Evolutionary conservation across 1,140 invertebrate species (phyloP), one percentile per base, ranked within the genome.

Genomic region (Brachionus rubens): DNA sequence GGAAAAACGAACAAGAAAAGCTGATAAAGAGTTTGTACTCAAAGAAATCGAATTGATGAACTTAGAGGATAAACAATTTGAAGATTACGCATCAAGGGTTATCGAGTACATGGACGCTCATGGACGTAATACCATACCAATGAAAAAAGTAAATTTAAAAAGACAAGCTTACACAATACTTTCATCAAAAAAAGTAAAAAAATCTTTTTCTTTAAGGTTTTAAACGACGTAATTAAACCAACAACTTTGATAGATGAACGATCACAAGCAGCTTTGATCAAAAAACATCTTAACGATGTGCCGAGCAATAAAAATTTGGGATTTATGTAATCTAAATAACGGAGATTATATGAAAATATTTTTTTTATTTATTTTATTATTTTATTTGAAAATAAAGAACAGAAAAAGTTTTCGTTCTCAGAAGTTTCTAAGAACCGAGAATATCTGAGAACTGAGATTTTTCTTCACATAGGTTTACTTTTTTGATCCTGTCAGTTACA

Each of bases 71-170:
- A 33, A 56, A 46, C 62, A 77, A 33, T 75, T 77, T 54, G 40
- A 70, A 26, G 46, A 68, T 14, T 85, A 85, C 76, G 84, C 83
- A 21, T 78, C 30, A 12, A 80, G 81, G 54, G 83, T 85, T 16
- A 85, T 85, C 41, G 79, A 83, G 1, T 82, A 84, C 77, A 81
- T 82, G 70, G 82, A 82, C 43, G 78, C 82, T 56, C 80, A 81
- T 30, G 84, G 83, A 5, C 79, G 83, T 30, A 84, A 85, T 68
- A 80, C 81, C 6, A 81, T 81, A 68, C 82, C 84, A 1, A 80
- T 85, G 24, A 77, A 79, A 46, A 81, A 81, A 62, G 84, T 83
- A 12, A 82, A 30, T 1, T 26, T 59, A 19, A 4, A 50, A 50
- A 3, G n/a, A n/a, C n/a, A n/a, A n/a, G n/a, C n/a, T n/a, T n/a